phyloP scores from a whole-genome alignment of 35 echinoderm and acorn worm species.

The Diadema setosum region DNA sequence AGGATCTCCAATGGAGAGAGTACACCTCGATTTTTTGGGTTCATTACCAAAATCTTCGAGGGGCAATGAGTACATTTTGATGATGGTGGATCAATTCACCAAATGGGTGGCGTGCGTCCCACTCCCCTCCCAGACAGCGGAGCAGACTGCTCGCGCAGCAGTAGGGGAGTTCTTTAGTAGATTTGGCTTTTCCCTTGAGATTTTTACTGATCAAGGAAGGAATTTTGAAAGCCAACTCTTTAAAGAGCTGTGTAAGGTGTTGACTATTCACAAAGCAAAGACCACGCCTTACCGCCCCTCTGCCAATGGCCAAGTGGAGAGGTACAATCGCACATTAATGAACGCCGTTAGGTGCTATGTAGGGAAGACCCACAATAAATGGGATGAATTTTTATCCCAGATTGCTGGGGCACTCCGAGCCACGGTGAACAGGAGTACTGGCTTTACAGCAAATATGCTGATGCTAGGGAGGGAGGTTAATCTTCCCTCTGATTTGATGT shows the following conservation, averaged over 20 bases:
- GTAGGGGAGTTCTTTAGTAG: background rate
- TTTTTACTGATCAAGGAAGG: background rate
- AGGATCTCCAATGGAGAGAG: no score
- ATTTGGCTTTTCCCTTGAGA: background rate
- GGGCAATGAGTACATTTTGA: no score
- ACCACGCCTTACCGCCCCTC: background rate
- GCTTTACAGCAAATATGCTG: constrained; percentile 9
- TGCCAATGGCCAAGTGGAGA: background rate
- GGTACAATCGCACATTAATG: background rate
- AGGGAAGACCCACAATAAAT: background rate
- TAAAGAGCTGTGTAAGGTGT: background rate
- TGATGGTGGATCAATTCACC: constrained; percentile 19
- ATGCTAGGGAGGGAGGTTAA: no score
- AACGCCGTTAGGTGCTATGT: constrained; percentile 24
- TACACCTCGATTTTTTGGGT: no score
- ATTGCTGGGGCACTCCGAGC: constrained; percentile 25
- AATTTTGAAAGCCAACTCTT: background rate
- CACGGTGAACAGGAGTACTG: constrained; percentile 24
- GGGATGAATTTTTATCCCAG: constrained; percentile 20
- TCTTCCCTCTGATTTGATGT: no score
- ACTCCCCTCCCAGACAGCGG: constrained; percentile 8
- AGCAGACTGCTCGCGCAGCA: background rate
- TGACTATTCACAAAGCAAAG: background rate
- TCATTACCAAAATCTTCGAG: no score
- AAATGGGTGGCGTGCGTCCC: constrained; percentile 20